phyloP scores from a whole-genome alignment of 2,113 vertebrate species.

The Clarias magur region DNA sequence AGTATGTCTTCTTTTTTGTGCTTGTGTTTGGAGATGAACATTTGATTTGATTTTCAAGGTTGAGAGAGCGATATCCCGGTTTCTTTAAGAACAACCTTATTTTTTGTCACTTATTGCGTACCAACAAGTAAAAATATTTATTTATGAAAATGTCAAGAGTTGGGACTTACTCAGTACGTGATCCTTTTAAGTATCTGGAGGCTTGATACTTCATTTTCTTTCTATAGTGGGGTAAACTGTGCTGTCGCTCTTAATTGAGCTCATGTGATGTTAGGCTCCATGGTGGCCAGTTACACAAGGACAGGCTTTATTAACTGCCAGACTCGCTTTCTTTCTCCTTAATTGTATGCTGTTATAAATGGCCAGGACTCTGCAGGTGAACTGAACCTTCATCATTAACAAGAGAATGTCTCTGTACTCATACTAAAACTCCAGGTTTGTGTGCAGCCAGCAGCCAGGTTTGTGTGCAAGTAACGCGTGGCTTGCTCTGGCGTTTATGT shows the following conservation, averaged over 20 bases:
- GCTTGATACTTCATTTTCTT: constrained; percentile 14
- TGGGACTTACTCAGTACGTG: background rate
- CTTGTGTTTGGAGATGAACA: background rate
- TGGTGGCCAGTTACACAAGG: constrained; percentile 2
- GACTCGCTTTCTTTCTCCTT: constrained; percentile 23
- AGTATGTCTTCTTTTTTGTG: background rate
- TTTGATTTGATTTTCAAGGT: background rate
- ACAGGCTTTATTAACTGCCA: constrained; percentile 15
- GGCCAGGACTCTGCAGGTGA: constrained; percentile 16
- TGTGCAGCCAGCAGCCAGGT: background rate
- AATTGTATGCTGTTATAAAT: constrained; percentile 30
- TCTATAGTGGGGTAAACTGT: background rate
- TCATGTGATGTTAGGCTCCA: constrained; percentile 12
- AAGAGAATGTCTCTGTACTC: constrained; percentile 7
- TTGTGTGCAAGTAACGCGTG: background rate
- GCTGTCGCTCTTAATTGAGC: constrained; percentile 5
- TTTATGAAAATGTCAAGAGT: background rate
- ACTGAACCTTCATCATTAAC: constrained; percentile 14
- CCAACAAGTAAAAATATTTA: constrained; percentile 6
- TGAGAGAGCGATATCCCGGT: background rate
- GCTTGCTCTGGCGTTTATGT: constrained; percentile 22
- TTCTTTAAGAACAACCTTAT: background rate
- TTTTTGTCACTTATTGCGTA: background rate
- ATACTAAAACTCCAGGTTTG: constrained; percentile 1
- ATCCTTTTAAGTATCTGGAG: background rate